Evolutionary conservation across 2,888 invertebrate genomes (phyloP).

Genomic region (Linnaemya vulpina): DNA sequence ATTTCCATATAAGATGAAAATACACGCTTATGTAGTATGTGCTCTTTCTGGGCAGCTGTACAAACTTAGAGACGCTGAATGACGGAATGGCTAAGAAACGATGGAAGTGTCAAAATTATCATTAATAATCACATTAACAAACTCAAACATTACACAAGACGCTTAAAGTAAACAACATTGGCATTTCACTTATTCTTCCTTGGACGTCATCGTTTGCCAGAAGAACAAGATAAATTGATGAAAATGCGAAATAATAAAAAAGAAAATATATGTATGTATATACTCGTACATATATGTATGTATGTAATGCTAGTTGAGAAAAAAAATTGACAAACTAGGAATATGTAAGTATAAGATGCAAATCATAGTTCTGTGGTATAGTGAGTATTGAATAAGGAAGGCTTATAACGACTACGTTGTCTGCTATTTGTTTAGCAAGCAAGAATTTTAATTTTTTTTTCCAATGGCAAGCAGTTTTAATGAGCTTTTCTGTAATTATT

Average conservation of each 20-base stretch:
- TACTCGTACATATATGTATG: too few relatives aligned
- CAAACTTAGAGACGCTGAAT: conserved; percentile 74
- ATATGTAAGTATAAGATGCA: conserved; percentile 78
- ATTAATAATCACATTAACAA: conserved; percentile 80
- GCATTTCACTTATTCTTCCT: conserved; percentile 56
- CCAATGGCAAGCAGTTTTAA: too few relatives aligned
- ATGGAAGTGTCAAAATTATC: conserved; percentile 82
- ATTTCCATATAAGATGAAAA: conserved; percentile 39
- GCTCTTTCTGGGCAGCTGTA: conserved; percentile 77
- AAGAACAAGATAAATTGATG: conserved; percentile 78
- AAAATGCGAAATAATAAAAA: conserved; percentile 79
- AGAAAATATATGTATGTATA: conserved; percentile 63
- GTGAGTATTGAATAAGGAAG: not conserved
- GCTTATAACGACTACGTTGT: not conserved
- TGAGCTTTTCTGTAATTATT: too few relatives aligned
- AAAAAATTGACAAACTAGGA: conserved; percentile 34
- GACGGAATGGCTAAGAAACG: conserved; percentile 69
- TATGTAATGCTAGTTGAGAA: conserved; percentile 58
- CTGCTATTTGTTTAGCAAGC: not conserved
- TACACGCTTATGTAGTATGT: conserved; percentile 10
- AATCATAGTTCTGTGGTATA: conserved; percentile 71
- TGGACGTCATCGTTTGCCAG: conserved; percentile 23
- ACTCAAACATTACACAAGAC: conserved; percentile 67
- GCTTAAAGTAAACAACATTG: conserved; percentile 62
- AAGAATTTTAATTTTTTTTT: too few relatives aligned